These are phyloP conservation scores for Etheostoma perlongum DNA, from an alignment of 2,797 vertebrate species.

Conservation along the genomic window DNA sequence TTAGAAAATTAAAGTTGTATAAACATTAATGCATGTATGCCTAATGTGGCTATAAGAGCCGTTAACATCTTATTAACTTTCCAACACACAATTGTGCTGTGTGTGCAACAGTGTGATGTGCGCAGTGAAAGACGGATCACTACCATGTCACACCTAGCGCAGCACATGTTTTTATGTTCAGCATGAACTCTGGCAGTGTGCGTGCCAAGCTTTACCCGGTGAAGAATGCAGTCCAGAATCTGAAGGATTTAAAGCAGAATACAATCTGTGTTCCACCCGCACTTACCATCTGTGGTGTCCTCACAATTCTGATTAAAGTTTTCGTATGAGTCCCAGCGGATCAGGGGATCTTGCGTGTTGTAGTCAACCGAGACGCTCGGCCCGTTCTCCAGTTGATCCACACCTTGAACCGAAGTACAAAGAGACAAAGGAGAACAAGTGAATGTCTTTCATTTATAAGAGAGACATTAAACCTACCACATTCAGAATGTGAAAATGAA, in stretches of 20 bases:
- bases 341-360: slow-evolving; percentile 95
- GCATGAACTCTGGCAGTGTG: not conserved
- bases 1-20: not conserved
- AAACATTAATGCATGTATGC: not conserved
- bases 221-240: not conserved
- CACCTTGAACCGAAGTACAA: slow-evolving; percentile 83
- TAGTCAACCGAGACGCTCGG: slow-evolving; percentile 97
- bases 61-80: slow-evolving; percentile 54
- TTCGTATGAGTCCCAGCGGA: slow-evolving; percentile 96
- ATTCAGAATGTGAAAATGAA: too few species aligned
- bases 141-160: not conserved
- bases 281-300: slow-evolving; percentile 87
- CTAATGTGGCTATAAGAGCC: slow-evolving; percentile 3
- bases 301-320: slow-evolving; percentile 89
- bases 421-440: slow-evolving; percentile 54
- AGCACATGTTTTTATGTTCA: too few species aligned
- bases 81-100: slow-evolving; percentile 11
- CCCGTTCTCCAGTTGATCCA: slow-evolving; percentile 97
- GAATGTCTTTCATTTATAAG: slow-evolving; percentile 51
- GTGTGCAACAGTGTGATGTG: not conserved
- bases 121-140: too few species aligned
- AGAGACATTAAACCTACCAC: not conserved
- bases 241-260: slow-evolving; percentile 65
- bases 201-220: not conserved
- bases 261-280: slow-evolving; percentile 84